Base-by-base conservation (phyloP, 2,797 vertebrate genomes). In the Dallia pectoralis region DNA sequence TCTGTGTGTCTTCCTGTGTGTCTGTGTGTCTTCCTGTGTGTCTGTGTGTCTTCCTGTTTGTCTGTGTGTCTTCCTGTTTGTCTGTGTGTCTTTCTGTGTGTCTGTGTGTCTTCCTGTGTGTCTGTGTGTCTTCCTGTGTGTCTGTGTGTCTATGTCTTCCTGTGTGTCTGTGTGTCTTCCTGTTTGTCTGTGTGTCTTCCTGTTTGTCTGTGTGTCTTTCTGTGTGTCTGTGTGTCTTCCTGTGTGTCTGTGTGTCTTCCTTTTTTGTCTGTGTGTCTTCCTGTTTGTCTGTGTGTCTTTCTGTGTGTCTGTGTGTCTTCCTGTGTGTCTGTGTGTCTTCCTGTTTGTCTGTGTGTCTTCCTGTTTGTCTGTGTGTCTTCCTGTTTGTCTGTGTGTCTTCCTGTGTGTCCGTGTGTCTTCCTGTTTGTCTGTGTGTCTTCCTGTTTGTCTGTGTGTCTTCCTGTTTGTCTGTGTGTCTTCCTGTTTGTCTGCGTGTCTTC, bases 61-160 rank as follows among this genome's bases (percentile, higher is more conserved):
- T 49, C 11, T 22, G 62, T 66, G 36, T 67, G 18, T 63, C n/a
- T 67, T n/a, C n/a, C n/a, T n/a, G n/a, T n/a, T n/a, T n/a, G 49
- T 56, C 18, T n/a, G 51, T 56, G 51, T n/a, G 4, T 56, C 3
- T 56, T 4, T n/a, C 1, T 51, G n/a, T n/a, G n/a, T n/a, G n/a
- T n/a, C n/a, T n/a, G n/a, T n/a, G n/a, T n/a, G n/a, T n/a, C n/a
- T n/a, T n/a, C n/a, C n/a, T n/a, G n/a, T n/a, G n/a, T n/a, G n/a
- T n/a, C n/a, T n/a, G n/a, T n/a, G n/a, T 25, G 6, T 59, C 19
- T 4, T 8, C 5, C 1, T 19, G 1, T 56, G 44, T 22, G 49
- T 49, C 11, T 22, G 62, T 66, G 36, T 67, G 18, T 63, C n/a
- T 53, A n/a, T 14, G 49, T 56, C 18, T n/a, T 18, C n/a, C 18